Evolutionary conservation across 2,888 invertebrate genomes (phyloP), one percentile per base, ranked within the genome.

Genomic region (Urechis unicinctus): DNA sequence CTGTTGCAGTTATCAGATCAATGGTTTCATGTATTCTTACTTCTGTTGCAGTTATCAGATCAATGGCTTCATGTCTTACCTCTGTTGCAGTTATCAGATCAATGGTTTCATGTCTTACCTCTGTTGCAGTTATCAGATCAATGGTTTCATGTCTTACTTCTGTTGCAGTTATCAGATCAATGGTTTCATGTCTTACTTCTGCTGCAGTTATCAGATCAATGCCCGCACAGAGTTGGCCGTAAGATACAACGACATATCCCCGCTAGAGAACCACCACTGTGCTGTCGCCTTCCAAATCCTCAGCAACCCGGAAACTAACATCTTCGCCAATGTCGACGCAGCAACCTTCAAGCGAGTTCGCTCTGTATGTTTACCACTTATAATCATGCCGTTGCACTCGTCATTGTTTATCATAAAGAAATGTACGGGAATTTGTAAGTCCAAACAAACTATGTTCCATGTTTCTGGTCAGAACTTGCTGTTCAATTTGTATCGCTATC

Each of bases 211-310:
- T 47, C 79, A 82, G 78, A 89, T 89, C 72, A 89, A 89, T 75
- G 89, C 89, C 47, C 84, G 86, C 70, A 89, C 89, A 45, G 89
- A 89, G 74, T 79, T 89, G 71, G 89, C 89, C 30, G 82, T 89
- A 63, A 84, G 89, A 58, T 89, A 89, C 80, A 89, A 89, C 78
- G 89, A 89, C 80, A 88, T 89, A 71, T 89, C 88, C 52, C 89
- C 89, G 2, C 79, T 89, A 73, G 89, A 89, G 78, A 89, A 89
- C 78, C 89, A 89, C 77, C 89, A 89, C 74, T 89, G 89, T 78
- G 88, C 88, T 61, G 87, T 89, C 66, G 87, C 89, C 47, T 89
- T 89, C 78, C 85, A 88, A 60, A 84, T 89, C 64, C 81, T 89
- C 65, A 87, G 87, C 72, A 84, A 87, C 70, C 85, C 87, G 54